phyloP scores from a whole-genome alignment of 2,888 invertebrate species.

The Stegana nigrithorax region DNA sequence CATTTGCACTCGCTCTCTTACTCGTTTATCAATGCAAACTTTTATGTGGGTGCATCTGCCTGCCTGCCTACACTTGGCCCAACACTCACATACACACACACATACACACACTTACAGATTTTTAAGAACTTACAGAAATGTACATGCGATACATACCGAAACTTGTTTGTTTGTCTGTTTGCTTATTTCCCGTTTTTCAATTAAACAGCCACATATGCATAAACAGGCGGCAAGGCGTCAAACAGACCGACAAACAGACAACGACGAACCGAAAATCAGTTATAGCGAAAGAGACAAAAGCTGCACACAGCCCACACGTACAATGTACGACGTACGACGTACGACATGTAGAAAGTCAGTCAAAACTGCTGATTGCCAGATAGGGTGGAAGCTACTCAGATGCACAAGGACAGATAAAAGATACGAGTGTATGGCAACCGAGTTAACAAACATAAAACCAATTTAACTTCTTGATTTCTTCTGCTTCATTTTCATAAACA shows the following conservation, averaged over 20 bases:
- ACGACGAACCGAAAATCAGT: neutral
- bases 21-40: too few species aligned
- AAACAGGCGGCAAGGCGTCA: slow-evolving; percentile 15
- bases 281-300: neutral
- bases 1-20: too few species aligned
- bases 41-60: neutral
- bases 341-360: neutral
- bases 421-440: slow-evolving; percentile 33
- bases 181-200: slow-evolving; percentile 34
- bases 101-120: neutral
- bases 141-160: neutral
- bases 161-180: neutral
- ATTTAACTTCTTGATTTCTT: slow-evolving; percentile 53
- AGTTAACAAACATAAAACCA: slow-evolving; percentile 55
- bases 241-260: neutral
- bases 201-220: slow-evolving; percentile 29
- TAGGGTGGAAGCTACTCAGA: slow-evolving; percentile 15
- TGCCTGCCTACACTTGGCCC: neutral
- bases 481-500: slow-evolving; percentile 51
- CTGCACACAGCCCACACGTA: too few species aligned
- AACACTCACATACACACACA: neutral
- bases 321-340: too few species aligned
- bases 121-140: neutral
- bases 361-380: neutral
- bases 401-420: neutral